Base-by-base conservation (phyloP, 2,113 vertebrate genomes). In the Saguinus imperator region DNA sequence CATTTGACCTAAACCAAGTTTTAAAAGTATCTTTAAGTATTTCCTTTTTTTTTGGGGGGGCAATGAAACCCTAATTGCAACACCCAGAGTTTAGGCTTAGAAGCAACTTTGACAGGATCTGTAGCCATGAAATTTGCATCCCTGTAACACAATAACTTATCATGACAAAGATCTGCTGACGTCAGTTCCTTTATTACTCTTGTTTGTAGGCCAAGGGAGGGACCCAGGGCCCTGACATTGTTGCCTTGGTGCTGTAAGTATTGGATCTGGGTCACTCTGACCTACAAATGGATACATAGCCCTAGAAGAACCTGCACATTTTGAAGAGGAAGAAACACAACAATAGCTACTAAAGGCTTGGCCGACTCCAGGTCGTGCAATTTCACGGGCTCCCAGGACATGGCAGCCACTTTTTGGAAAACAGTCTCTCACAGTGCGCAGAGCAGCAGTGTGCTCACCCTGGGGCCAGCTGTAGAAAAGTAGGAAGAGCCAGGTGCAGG, bases 321-420 rank as follows among this genome's bases (percentile, higher is more conserved):
- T 73, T 10, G 0, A 1, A 95, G 32, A 86, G 88, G 27, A 93
- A 29, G 50, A 27, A 92, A 85, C n/a, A 11, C 1, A 84, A 68
- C 37, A 11, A 4, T 4, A 0, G 3, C 20, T 55, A 17, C 55
- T 8, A 29, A 45, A 84, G 35, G 6, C 16, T 29, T 7, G 57
- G 37, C 1, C 0, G n/a, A 6, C 8, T 8, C 61, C 9, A 12
- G 20, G 37, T 40, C 11, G 7, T 97, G 98, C 97, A 98, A 86
- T 98, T 97, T 97, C 97, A n/a, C 18, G 6, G 81, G 92, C 73
- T 95, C 94, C 98, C 98, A 90, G 98, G 97, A 98, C 98, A 93
- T 96, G 98, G 97, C 96, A 61, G 48, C 96, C 94, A 92, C 92
- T 95, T 96, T 97, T 97, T 97, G 98, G 97, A 96, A 94, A 96